Base-by-base conservation (phyloP, 1,140 invertebrate genomes). In the Propsilocerus akamusi region DNA sequence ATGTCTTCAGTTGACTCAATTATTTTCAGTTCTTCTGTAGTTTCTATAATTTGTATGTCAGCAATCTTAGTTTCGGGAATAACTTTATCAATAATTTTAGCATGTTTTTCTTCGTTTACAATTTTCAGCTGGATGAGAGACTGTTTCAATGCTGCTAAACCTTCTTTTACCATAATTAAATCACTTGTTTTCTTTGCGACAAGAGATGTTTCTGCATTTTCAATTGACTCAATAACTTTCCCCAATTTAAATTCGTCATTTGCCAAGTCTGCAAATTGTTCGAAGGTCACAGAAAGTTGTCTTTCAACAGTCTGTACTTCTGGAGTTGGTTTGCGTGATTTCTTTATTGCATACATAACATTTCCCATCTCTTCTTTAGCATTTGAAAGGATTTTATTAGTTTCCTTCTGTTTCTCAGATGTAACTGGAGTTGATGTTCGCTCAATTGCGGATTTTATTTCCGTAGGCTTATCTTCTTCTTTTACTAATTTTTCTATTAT, bases 51-150 rank as follows among this genome's bases (percentile, higher is more conserved):
- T 52, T 26, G 12, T 53, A n/a, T n/a, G n/a, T n/a, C n/a, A n/a
- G n/a, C n/a, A n/a, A 50, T 17, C 53, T 24, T 3, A 17, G 17
- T 20, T 48, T 50, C 32, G 7, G 26, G 25, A 48, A 12, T 25
- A 11, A 6, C 23, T 48, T 48, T 26, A 12, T 22, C 20, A 48
- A 48, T n/a, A n/a, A n/a, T n/a, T 49, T 14, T 25, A 49, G 37
- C 34, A 49, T 26, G 48, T 50, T 53, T 48, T 34, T 28, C 47
- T 25, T 49, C 28, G 22, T 11, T 26, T 23, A 46, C 4, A 23
- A 12, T 54, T 57, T 32, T 53, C 50, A n/a, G 24, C 26, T 12
- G 49, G 10, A 17, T 5, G 8, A 41, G 22, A 20, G 34, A 41
- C 22, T 41, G 12, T 20, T 41, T 41, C 34, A 41, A 41, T 20